These are phyloP conservation scores for Acipenser ruthenus DNA, from an alignment of 2,797 vertebrate species.

Conservation along the genomic window DNA sequence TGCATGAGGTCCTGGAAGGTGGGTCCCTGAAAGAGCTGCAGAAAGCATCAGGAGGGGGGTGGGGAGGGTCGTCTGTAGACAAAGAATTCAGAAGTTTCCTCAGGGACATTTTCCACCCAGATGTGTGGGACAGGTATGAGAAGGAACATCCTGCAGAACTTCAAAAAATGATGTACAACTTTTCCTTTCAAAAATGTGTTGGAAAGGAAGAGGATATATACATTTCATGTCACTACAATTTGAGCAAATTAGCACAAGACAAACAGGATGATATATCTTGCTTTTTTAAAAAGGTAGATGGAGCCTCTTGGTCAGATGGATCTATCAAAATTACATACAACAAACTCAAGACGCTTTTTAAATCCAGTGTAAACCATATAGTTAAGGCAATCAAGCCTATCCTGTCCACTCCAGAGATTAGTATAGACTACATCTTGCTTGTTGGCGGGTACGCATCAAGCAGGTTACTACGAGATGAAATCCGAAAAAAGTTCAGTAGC, in stretches of 20 bases:
- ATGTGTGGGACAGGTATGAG: slow-evolving; percentile 27
- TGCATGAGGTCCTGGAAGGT: slow-evolving; percentile 32
- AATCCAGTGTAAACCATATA: slow-evolving; percentile 14
- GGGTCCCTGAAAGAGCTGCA: slow-evolving; percentile 34
- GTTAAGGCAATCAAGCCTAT: slow-evolving; percentile 6
- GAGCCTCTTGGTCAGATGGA: slow-evolving; percentile 26
- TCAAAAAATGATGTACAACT: slow-evolving; percentile 32
- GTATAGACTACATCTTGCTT: slow-evolving; percentile 30
- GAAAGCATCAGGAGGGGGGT: slow-evolving; percentile 32
- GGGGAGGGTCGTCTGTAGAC: slow-evolving; percentile 36
- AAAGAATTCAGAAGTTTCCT: slow-evolving; percentile 29
- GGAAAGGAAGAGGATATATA: slow-evolving; percentile 11
- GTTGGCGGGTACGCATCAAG: slow-evolving; percentile 34
- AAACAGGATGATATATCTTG: slow-evolving; percentile 19
- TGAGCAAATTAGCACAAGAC: slow-evolving; percentile 11
- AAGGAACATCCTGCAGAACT: slow-evolving; percentile 13
- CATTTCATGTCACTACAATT: slow-evolving; percentile 27
- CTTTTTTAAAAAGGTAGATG: slow-evolving; percentile 13
- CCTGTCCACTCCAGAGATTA: slow-evolving; percentile 22
- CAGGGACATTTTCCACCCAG: slow-evolving; percentile 22
- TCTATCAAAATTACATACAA: slow-evolving; percentile 26
- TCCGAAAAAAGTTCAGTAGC: slow-evolving; percentile 18
- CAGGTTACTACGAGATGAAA: slow-evolving; percentile 19
- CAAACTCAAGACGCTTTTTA: slow-evolving; percentile 32
- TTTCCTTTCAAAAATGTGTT: slow-evolving; percentile 28